Conservation (phyloP, 2,113 vertebrate species). For the Centropus bengalensis region DNA sequence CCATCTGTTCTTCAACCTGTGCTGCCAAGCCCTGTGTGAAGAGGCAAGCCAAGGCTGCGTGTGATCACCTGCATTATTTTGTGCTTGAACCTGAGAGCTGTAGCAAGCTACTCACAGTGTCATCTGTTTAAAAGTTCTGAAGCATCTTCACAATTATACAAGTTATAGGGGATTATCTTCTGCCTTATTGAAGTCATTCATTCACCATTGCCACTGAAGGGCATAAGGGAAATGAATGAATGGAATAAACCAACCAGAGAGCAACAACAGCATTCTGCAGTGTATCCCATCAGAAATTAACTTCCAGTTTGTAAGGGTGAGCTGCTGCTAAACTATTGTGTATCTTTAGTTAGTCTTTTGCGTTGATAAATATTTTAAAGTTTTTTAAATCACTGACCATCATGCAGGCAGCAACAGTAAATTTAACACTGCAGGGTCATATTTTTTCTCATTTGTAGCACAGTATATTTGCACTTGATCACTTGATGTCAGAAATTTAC, state of each 20-base stretch:
- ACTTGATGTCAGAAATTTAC: background rate
- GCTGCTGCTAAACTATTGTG: background rate
- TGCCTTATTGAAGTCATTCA: background rate
- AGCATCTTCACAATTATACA: background rate
- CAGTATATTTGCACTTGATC: background rate
- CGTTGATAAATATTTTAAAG: slow-evolving; percentile 56
- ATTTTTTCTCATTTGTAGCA: background rate
- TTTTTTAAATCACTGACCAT: background rate
- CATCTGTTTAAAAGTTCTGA: background rate
- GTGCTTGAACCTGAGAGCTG: background rate
- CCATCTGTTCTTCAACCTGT: background rate
- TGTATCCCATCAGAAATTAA: background rate
- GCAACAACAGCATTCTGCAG: background rate
- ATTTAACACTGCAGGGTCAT: background rate
- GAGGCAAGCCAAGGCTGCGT: background rate
- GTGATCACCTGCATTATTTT: background rate
- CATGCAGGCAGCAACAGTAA: background rate
- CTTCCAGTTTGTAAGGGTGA: slow-evolving; percentile 7
- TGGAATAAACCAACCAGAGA: background rate
- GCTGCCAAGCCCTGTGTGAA: background rate
- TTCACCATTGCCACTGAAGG: background rate
- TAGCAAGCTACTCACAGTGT: background rate
- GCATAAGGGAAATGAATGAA: background rate
- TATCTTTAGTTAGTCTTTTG: slow-evolving; percentile 60
- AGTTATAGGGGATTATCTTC: background rate